These are phyloP conservation scores for Ophiodon elongatus DNA, from an alignment of 2,113 vertebrate genomes.

Conservation along the genomic window DNA sequence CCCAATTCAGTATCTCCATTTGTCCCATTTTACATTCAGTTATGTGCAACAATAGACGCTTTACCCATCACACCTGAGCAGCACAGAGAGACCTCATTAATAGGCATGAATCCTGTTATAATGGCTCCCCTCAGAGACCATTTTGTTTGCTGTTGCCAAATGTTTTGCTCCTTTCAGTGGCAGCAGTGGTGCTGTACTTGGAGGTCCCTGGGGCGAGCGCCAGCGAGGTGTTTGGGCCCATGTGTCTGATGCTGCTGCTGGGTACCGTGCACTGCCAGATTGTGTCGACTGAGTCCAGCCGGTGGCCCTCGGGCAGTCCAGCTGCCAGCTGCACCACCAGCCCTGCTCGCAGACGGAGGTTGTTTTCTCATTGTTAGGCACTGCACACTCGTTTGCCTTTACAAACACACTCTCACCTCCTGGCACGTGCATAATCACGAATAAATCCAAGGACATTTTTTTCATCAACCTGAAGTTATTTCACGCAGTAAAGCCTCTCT, in stretches of 20 bases:
- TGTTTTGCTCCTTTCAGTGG: conserved; percentile 83
- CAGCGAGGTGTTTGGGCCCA: conserved; percentile 92
- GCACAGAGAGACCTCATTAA: conserved; percentile 58
- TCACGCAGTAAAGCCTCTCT: neutral
- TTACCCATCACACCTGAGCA: conserved; percentile 26
- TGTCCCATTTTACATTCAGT: conserved; percentile 12
- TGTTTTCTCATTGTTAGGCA: conserved; percentile 60
- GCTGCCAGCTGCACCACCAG: conserved; percentile 78
- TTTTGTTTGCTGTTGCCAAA: conserved; percentile 61
- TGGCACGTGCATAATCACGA: conserved; percentile 20
- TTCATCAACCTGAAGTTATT: neutral
- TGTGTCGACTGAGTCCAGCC: conserved; percentile 92
- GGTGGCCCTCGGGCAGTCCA: conserved; percentile 77
- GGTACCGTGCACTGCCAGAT: conserved; percentile 99
- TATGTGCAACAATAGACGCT: conserved; percentile 24
- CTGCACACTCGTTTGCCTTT: conserved; percentile 31
- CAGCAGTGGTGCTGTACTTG: conserved; percentile 88
- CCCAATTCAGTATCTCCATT: neutral
- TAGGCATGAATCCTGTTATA: conserved; percentile 56
- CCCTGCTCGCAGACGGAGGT: conserved; percentile 91
- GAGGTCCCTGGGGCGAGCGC: conserved; percentile 88
- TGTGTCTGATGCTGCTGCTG: conserved; percentile 98
- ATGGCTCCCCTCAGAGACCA: conserved; percentile 54
- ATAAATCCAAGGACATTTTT: neutral
- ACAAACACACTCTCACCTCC: conserved; percentile 37